Evolutionary conservation across 2,797 vertebrate species (phyloP).

Genomic region (Brotogeris chrysoptera): DNA sequence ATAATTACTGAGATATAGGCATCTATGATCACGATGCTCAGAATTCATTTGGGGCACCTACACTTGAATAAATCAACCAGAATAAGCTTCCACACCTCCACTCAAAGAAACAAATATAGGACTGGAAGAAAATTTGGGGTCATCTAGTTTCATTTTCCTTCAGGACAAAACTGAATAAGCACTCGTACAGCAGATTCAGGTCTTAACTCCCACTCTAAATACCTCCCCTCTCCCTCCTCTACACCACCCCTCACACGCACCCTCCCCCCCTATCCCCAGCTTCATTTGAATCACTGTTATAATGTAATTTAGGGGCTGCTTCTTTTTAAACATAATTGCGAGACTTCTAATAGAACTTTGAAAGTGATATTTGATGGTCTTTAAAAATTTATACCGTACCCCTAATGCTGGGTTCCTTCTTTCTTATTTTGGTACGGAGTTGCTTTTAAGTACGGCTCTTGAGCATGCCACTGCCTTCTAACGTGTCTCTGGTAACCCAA

Average conservation of each 20-base stretch:
- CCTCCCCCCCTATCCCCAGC: fast-evolving
- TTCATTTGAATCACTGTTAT: neutral
- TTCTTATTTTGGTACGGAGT: neutral
- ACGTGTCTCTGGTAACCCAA: neutral
- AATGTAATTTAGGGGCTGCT: neutral
- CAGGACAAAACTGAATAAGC: neutral
- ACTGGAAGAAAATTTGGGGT: neutral
- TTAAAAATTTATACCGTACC: neutral
- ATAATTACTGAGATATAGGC: neutral
- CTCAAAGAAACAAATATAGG: neutral
- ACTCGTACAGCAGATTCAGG: neutral
- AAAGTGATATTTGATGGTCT: neutral
- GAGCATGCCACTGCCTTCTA: neutral
- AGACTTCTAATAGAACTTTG: neutral
- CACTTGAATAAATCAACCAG: neutral
- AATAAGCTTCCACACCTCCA: neutral
- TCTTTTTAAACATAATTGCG: neutral
- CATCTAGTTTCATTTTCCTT: neutral
- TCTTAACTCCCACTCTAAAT: neutral
- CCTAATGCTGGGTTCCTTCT: neutral
- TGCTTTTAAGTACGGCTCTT: neutral
- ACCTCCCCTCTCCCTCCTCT: neutral
- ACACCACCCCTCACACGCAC: neutral
- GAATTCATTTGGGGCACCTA: neutral
- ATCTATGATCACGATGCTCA: neutral